Conservation (phyloP, 2,888 invertebrate species). For the Oxystoma pomonae region DNA sequence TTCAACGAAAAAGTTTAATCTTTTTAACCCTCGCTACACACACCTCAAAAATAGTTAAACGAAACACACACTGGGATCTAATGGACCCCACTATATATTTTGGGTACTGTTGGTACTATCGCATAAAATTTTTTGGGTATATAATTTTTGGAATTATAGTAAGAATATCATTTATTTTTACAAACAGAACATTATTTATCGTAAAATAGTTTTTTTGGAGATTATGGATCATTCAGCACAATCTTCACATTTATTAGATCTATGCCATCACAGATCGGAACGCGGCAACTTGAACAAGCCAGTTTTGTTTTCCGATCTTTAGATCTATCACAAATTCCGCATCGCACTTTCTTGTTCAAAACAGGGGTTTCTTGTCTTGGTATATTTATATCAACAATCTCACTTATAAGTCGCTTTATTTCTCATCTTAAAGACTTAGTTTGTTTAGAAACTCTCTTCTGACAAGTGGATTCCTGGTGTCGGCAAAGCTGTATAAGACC, state of each 20-base stretch:
- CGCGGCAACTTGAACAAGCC: constrained; percentile 9
- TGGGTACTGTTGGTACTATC: too few relatives aligned
- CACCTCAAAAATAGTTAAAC: too few relatives aligned
- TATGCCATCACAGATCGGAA: constrained; percentile 8
- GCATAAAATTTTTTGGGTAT: constrained; percentile 1
- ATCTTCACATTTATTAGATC: constrained; percentile 6
- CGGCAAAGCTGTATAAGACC: constrained; percentile 6
- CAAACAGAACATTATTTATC: neutral
- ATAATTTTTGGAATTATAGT: constrained; percentile 2
- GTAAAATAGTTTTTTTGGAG: neutral
- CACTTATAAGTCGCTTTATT: too few relatives aligned
- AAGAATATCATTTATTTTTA: constrained; percentile 1
- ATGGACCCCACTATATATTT: too few relatives aligned
- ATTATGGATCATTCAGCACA: constrained; percentile 7
- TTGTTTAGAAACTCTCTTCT: too few relatives aligned
- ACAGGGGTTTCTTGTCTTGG: neutral
- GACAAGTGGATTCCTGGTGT: too few relatives aligned
- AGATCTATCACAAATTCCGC: constrained; percentile 4
- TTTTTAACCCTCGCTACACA: too few relatives aligned
- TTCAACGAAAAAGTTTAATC: too few relatives aligned
- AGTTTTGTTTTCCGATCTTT: constrained; percentile 7
- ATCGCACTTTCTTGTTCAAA: constrained; percentile 8
- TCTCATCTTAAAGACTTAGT: too few relatives aligned
- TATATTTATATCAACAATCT: too few relatives aligned
- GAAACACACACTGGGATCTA: too few relatives aligned